These are phyloP conservation scores for Pseudomyrmex concolor DNA, from an alignment of 1,140 invertebrate species.

Conservation along the genomic window DNA sequence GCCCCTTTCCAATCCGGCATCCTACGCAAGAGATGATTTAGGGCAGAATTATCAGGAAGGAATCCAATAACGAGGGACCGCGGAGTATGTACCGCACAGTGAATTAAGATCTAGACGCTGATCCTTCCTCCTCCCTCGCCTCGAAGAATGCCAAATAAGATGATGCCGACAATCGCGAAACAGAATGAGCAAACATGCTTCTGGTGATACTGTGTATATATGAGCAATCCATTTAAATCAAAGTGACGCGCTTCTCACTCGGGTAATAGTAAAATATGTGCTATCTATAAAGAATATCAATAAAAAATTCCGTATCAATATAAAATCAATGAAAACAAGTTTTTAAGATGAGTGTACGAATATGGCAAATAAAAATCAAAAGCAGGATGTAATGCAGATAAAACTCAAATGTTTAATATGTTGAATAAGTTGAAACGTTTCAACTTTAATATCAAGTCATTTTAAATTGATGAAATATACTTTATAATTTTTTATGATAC, in stretches of 20 bases:
- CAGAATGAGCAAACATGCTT: background rate
- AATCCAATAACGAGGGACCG: constrained; percentile 83
- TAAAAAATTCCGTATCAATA: background rate
- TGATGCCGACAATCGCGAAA: constrained; percentile 6
- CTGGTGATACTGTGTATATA: background rate
- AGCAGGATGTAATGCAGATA: too few relatives aligned
- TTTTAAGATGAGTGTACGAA: too few relatives aligned
- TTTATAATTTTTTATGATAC: too few relatives aligned
- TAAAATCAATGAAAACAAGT: too few relatives aligned
- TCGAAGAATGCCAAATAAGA: constrained; percentile 23
- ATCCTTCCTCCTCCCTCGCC: constrained; percentile 12
- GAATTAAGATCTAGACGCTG: constrained; percentile 81
- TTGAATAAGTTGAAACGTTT: too few relatives aligned
- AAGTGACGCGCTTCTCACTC: background rate
- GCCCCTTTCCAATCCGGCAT: constrained; percentile 74
- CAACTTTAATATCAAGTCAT: too few relatives aligned
- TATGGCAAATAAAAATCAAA: too few relatives aligned
- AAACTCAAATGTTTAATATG: too few relatives aligned
- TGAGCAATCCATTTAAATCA: background rate
- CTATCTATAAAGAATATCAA: background rate
- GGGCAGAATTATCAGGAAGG: constrained; percentile 82
- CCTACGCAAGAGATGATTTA: constrained; percentile 81
- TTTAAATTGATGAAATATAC: too few relatives aligned
- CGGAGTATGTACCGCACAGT: constrained; percentile 77
- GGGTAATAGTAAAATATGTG: background rate